phyloP scores from a whole-genome alignment of 2,888 invertebrate species.

The Parthenolecanium corni region DNA sequence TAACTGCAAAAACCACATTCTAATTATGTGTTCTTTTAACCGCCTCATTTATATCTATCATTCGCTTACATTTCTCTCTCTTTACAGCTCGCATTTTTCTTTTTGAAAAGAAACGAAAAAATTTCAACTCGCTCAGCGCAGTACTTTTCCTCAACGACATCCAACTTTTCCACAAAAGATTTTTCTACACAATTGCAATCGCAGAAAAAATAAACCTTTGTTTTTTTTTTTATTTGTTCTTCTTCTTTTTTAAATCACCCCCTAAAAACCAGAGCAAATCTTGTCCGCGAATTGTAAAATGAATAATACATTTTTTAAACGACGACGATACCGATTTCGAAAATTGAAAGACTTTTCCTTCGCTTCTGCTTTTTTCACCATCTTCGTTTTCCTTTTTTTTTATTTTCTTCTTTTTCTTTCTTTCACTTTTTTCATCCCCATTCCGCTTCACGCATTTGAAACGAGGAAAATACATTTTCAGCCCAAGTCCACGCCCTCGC shows the following conservation, averaged over 20 bases:
- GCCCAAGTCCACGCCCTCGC: slow-evolving; percentile 22
- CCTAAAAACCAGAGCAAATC: slow-evolving; percentile 24
- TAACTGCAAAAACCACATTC: slow-evolving; percentile 1
- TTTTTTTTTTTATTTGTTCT: too few relatives aligned
- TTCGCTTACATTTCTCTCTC: neutral
- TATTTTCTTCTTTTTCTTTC: slow-evolving; percentile 6
- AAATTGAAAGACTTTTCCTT: slow-evolving; percentile 9
- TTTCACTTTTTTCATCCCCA: too few relatives aligned
- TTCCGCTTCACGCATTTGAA: slow-evolving; percentile 2
- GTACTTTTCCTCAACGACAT: too few relatives aligned
- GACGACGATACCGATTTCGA: slow-evolving; percentile 12
- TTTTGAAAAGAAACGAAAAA: too few relatives aligned
- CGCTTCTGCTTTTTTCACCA: too few relatives aligned
- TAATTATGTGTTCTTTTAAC: slow-evolving; percentile 27
- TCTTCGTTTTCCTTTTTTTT: too few relatives aligned
- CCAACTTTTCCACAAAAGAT: neutral
- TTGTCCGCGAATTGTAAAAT: slow-evolving; percentile 26
- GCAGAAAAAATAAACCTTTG: neutral
- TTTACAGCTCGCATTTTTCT: neutral
- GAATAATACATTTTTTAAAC: slow-evolving; percentile 24
- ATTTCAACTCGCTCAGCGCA: too few relatives aligned
- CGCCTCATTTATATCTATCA: slow-evolving; percentile 16
- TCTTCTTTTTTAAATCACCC: slow-evolving; percentile 24
- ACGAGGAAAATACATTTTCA: slow-evolving; percentile 11
- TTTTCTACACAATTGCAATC: neutral